phyloP scores from a whole-genome alignment of 1,140 invertebrate genomes.

The Drosophila sp. region DNA sequence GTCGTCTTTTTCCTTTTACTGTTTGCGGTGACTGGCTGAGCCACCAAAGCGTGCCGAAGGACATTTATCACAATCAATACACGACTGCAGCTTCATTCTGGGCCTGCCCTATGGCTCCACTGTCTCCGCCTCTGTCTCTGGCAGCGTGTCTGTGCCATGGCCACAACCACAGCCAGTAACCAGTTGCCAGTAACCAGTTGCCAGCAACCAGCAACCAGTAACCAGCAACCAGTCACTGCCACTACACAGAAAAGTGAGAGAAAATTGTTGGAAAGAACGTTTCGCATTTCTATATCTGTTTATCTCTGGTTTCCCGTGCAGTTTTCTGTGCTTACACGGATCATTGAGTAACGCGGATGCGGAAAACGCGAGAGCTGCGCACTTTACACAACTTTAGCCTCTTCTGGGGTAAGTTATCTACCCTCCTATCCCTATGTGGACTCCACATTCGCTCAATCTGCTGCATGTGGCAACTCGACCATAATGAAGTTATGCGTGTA shows the following conservation, averaged over 20 bases:
- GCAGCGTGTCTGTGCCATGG: conserved; percentile 38
- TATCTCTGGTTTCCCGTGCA: conserved; percentile 62
- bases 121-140: conserved; percentile 3
- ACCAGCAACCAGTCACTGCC: background rate
- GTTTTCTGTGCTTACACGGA: conserved; percentile 80
- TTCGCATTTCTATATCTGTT: conserved; percentile 57
- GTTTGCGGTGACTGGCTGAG: conserved; percentile 30
- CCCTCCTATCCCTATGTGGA: no score
- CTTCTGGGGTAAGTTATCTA: background rate
- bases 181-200: background rate
- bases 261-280: conserved; percentile 6
- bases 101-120: conserved; percentile 12
- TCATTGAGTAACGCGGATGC: conserved; percentile 80
- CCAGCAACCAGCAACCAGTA: background rate
- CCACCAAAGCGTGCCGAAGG: conserved; percentile 56
- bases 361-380: conserved; percentile 65
- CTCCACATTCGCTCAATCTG: background rate
- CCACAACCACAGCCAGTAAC: conserved; percentile 25
- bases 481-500: conserved; percentile 62
- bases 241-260: background rate
- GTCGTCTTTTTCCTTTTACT: background rate
- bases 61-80: conserved; percentile 80
- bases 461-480: conserved; percentile 45
- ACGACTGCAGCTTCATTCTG: conserved; percentile 39
- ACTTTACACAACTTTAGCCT: conserved; percentile 57